A percentile compares a stretch with the other conserved stretches of the same genome.
These are phyloP conservation scores for Litoditis marina DNA, from an alignment of 2,888 invertebrate species.

Conservation along the genomic window DNA sequence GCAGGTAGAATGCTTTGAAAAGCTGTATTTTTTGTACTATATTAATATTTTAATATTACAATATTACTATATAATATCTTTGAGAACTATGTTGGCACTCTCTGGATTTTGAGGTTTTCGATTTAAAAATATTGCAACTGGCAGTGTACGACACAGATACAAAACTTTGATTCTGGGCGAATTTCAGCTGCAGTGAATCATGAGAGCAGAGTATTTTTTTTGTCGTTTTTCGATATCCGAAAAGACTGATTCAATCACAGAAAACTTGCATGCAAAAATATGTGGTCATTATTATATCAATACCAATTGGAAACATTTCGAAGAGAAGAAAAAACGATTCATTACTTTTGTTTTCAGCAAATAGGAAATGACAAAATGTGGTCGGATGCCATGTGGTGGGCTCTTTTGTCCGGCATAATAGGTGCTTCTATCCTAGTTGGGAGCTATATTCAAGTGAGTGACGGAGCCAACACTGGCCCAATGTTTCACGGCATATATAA, in stretches of 20 bases:
- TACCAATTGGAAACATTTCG: not conserved
- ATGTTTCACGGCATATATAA: too few species aligned
- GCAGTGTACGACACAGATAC: too few species aligned
- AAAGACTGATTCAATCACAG: too few species aligned
- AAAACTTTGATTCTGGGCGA: too few species aligned
- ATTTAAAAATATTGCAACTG: too few species aligned
- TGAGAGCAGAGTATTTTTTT: too few species aligned
- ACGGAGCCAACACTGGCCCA: too few species aligned
- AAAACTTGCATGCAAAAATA: not conserved
- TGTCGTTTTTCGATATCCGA: not conserved
- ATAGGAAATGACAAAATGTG: constrained; percentile 12
- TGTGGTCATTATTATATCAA: not conserved
- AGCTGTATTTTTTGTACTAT: too few species aligned
- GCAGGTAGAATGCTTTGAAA: too few species aligned
- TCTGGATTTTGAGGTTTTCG: not conserved
- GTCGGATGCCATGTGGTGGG: constrained; percentile 10
- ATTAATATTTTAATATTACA: not conserved
- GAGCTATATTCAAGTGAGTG: constrained; percentile 12
- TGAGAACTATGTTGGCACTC: not conserved
- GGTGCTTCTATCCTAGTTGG: constrained; percentile 8
- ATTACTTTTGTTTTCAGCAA: constrained; percentile 2
- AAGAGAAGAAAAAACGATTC: not conserved
- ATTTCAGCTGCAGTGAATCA: too few species aligned
- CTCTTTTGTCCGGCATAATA: not conserved
- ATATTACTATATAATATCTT: not conserved